Percentiles rank a stretch among this genome's conserved stretches.
Conservation (phyloP, 2,888 invertebrate genomes). For the Lacanobia wlatinum region DNA sequence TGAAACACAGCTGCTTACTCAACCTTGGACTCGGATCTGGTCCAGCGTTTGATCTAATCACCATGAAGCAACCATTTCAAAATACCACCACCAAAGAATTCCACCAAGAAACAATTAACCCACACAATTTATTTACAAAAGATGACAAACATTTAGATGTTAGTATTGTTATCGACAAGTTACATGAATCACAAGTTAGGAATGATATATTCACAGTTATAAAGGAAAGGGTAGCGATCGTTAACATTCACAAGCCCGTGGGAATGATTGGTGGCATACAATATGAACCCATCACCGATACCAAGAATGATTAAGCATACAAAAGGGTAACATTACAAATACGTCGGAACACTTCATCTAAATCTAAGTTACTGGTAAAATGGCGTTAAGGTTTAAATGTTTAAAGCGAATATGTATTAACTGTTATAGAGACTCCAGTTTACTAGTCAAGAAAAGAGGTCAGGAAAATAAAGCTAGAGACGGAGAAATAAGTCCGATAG, state of each 20-base stretch:
- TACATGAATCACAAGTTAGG: constrained; percentile 47
- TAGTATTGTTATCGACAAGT: constrained; percentile 46
- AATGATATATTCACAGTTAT: constrained; percentile 70
- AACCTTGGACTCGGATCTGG: constrained; percentile 91
- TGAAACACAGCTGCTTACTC: constrained; percentile 92
- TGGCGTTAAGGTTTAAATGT: constrained; percentile 56
- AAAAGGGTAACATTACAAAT: constrained; percentile 84
- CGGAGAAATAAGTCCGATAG: constrained; percentile 45
- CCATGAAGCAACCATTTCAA: constrained; percentile 67
- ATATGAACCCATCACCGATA: constrained; percentile 88
- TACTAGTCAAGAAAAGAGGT: constrained; percentile 21
- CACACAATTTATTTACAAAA: constrained; percentile 40
- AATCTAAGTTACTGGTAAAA: constrained; percentile 62
- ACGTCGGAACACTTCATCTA: constrained; percentile 58
- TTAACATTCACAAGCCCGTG: constrained; percentile 77
- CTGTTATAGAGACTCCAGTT: constrained; percentile 53
- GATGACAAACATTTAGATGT: constrained; percentile 40
- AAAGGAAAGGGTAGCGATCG: constrained; percentile 67
- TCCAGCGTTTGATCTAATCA: constrained; percentile 87
- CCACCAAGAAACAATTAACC: constrained; percentile 44
- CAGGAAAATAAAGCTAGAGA: constrained; percentile 40
- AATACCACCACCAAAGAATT: constrained; percentile 74
- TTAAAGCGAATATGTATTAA: constrained; percentile 50
- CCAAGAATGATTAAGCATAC: constrained; percentile 90
- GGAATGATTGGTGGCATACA: constrained; percentile 82